phyloP scores from a whole-genome alignment of 2,888 invertebrate genomes.

The Coelinius sp. region DNA sequence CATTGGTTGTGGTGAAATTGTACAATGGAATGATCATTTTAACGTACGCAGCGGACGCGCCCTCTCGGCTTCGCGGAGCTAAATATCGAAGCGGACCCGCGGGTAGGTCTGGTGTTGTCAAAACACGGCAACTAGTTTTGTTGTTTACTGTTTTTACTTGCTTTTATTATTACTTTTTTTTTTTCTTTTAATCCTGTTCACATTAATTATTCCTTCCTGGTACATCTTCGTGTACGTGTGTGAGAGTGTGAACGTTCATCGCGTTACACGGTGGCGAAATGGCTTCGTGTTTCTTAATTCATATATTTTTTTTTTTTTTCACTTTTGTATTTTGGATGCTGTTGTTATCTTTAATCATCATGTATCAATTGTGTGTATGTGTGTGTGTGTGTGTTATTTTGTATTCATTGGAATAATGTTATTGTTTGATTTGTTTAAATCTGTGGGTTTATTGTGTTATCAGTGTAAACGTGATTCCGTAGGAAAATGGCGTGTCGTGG shows the following conservation, averaged over 20 bases:
- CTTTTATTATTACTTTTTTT: constrained; percentile 54
- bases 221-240: constrained; percentile 51
- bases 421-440: constrained; percentile 31
- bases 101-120: constrained; percentile 68
- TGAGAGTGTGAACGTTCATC: constrained; percentile 52
- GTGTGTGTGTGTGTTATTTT: constrained; percentile 36
- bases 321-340: constrained; percentile 50
- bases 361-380: constrained; percentile 40
- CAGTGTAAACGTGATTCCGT: constrained; percentile 37
- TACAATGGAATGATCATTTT: constrained; percentile 29
- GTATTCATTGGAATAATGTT: too few species aligned
- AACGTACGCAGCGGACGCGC: constrained; percentile 43
- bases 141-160: constrained; percentile 56
- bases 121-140: constrained; percentile 56
- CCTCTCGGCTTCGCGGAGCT: constrained; percentile 50
- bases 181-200: constrained; percentile 48
- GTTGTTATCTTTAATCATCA: constrained; percentile 38
- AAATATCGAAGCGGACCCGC: constrained; percentile 71
- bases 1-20: background rate
- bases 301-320: constrained; percentile 47
- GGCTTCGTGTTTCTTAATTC: constrained; percentile 54
- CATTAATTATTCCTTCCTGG: constrained; percentile 53
- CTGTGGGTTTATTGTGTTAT: constrained; percentile 28
- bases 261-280: constrained; percentile 66
- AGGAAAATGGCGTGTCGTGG: constrained; percentile 51